Evolutionary conservation across 2,888 invertebrate genomes (phyloP), one percentile per base, ranked within the genome.

Genomic region (Piscicola geometra): DNA sequence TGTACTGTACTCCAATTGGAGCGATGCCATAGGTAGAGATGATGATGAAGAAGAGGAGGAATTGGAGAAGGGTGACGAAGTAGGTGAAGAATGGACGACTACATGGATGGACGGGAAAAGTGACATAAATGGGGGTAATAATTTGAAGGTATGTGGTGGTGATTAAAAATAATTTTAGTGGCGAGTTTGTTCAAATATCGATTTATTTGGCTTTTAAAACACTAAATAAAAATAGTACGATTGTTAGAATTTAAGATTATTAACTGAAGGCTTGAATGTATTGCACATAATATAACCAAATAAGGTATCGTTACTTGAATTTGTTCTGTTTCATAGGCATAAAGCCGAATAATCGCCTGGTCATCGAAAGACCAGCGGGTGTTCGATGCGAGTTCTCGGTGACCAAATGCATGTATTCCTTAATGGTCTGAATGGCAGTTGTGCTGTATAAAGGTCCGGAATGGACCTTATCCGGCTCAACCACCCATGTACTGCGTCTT

Each of bases 21-120:
- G 96, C 97, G 80, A 97, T 90, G 33, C 98, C 98, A 86, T 98
- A 99, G 82, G 93, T 93, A 78, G 92, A 89, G 73, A 99, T 87
- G 0, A 97, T 92, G 78, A 96, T 90, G 78, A 95, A 89, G 80
- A 94, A 89, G 80, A 99, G 92, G 80, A 98, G 87, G 77, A 95
- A 90, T 87, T 99, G 99, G 74, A 96, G 94, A 15, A 93, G 93
- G 80, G 96, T 96, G 80, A 99, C 93, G 97, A 98, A 99, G 88
- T 96, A 99, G 60, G 98, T 99, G 87, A 99, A 99, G 87, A 93
- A 96, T 12, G 98, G 98, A 79, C 98, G 77, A 36, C 77, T 77
- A 60, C 15, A n/a, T n/a, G n/a, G n/a, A n/a, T n/a, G n/a, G n/a
- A n/a, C n/a, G n/a, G n/a, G n/a, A n/a, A n/a, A n/a, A n/a, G n/a